These are phyloP conservation scores for Melanotus villosus DNA, from an alignment of 2,888 invertebrate species.

Conservation along the genomic window DNA sequence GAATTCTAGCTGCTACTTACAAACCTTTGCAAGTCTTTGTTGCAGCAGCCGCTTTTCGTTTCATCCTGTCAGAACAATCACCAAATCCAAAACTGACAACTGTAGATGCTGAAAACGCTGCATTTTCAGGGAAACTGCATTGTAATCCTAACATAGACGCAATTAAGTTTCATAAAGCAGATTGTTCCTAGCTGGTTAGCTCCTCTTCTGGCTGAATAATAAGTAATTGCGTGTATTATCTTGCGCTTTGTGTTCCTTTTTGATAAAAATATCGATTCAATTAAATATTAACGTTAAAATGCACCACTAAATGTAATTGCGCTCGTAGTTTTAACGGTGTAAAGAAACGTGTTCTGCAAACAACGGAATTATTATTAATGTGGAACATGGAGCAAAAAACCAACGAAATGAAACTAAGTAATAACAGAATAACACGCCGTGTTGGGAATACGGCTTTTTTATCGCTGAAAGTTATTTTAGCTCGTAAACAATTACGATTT, in stretches of 20 bases:
- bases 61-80: background rate
- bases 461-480: conserved; percentile 27
- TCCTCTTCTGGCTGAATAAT: too few species aligned
- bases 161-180: too few species aligned
- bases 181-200: too few species aligned
- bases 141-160: too few species aligned
- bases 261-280: background rate
- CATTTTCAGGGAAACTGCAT: too few species aligned
- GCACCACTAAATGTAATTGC: background rate
- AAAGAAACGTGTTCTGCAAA: background rate
- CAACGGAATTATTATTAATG: background rate
- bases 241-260: background rate
- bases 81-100: background rate
- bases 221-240: background rate
- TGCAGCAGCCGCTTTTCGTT: background rate
- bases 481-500: conserved; percentile 33
- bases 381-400: conserved; percentile 13
- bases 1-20: background rate
- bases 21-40: background rate
- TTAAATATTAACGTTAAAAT: background rate
- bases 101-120: background rate
- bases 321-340: background rate
- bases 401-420: conserved; percentile 26
- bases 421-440: conserved; percentile 29
- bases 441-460: conserved; percentile 30